Evolutionary conservation across 2,888 invertebrate species (phyloP), one percentile per base, ranked within the genome.

Genomic region (Tribolium freemani): DNA sequence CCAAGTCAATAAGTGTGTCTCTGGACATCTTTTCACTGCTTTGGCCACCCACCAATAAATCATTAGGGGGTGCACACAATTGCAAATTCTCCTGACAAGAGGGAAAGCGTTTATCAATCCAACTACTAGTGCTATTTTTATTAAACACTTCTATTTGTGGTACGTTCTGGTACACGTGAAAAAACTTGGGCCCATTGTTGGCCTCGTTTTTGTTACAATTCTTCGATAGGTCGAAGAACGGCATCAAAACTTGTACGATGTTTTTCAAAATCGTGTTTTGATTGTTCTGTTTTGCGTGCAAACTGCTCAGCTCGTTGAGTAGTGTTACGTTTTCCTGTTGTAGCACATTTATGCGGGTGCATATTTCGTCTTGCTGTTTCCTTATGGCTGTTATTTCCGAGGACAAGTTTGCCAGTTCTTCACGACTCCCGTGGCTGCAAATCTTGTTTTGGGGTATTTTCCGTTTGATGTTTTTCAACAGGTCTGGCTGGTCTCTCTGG

Each of bases 401-500:
- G 5, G 78, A 69, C 6, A 82, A 60, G 13, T 77, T 73, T 9
- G 67, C 48, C 6, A 78, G 30, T 54, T 77, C 63, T 8, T 69
- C 26, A 9, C 48, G 48, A 50, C 53, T 54, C 2, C 51, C 5
- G 30, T 1, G 13, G 20, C 21, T 57, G 2, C 16, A 16, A 1
- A 2, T 54, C 9, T 60, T 61, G 13, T 66, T 46, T 38, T 50
- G 56, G 8, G 71, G 57, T 26, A 38, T 38, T 88, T 97, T 97
- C 83, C 97, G 90, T 85, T 97, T 97, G 75, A 98, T 82, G 6
- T 78, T 74, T 9, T 77, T 97, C 80, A 95, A 92, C 5, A 96
- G 88, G 83, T 93, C 92, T 20, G 96, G 93, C 83, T 94, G 92
- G 68, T 93, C 95, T 83, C 92, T 91, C 81, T 94, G 89, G 80